These are phyloP conservation scores for Decapterus maruadsi DNA, from an alignment of 2,797 vertebrate genomes.

Conservation along the genomic window DNA sequence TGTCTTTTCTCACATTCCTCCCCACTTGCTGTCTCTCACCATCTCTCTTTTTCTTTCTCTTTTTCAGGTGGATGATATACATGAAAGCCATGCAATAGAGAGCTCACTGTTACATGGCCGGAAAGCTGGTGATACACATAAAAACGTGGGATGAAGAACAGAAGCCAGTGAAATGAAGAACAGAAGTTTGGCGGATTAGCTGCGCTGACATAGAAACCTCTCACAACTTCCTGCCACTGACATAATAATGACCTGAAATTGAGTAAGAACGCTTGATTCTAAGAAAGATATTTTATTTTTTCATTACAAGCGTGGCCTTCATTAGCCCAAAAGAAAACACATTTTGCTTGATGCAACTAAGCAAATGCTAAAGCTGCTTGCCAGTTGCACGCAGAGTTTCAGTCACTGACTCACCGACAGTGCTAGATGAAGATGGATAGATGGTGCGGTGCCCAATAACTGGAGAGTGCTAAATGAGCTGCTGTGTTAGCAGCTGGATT, in stretches of 20 bases:
- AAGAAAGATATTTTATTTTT: constrained; percentile 26
- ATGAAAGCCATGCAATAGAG: constrained; percentile 11
- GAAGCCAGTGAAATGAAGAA: constrained; percentile 46
- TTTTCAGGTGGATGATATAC: constrained; percentile 60
- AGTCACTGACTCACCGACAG: constrained; percentile 44
- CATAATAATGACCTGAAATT: constrained; percentile 37
- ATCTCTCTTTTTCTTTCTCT: constrained; percentile 39
- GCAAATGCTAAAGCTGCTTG: constrained; percentile 36
- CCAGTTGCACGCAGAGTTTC: constrained; percentile 22
- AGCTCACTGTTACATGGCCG: constrained; percentile 16
- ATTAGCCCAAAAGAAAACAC: not conserved
- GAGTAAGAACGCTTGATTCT: constrained; percentile 13
- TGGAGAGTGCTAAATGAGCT: constrained; percentile 58
- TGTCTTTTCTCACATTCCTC: constrained; percentile 28
- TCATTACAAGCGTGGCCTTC: not conserved
- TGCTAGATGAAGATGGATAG: constrained; percentile 63
- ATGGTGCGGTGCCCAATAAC: constrained; percentile 47
- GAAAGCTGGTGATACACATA: constrained; percentile 33
- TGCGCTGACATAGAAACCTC: constrained; percentile 17
- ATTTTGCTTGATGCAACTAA: constrained; percentile 2
- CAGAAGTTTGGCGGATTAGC: constrained; percentile 34
- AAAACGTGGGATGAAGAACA: constrained; percentile 45
- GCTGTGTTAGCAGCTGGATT: constrained; percentile 59
- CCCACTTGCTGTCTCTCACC: constrained; percentile 3
- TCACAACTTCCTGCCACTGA: constrained; percentile 1